These are phyloP conservation scores for Ptychoptera contaminata DNA, from an alignment of 2,888 invertebrate genomes.

Conservation along the genomic window DNA sequence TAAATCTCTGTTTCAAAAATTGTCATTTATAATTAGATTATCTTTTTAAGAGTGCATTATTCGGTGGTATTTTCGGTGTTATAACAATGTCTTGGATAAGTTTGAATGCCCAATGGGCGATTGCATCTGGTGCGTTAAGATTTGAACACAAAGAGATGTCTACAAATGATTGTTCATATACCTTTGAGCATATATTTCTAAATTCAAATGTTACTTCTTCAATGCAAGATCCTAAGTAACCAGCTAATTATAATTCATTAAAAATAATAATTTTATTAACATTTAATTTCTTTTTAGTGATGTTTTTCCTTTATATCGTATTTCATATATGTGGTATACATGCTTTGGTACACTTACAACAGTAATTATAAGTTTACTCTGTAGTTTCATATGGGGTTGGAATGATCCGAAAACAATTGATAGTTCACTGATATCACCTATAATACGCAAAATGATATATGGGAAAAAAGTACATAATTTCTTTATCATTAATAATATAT, in stretches of 20 bases:
- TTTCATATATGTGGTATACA: slow-evolving; percentile 72
- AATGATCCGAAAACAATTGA: slow-evolving; percentile 40
- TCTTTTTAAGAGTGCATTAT: slow-evolving; percentile 39
- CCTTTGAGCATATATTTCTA: slow-evolving; percentile 28
- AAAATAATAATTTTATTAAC: background rate
- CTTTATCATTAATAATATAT: no score
- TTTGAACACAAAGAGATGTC: slow-evolving; percentile 51
- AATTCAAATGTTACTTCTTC: slow-evolving; percentile 12
- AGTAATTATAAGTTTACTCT: slow-evolving; percentile 30
- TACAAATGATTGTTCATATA: slow-evolving; percentile 45
- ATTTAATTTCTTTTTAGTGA: slow-evolving; percentile 15
- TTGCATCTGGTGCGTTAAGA: slow-evolving; percentile 41
- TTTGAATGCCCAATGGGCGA: slow-evolving; percentile 44
- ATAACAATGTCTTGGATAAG: slow-evolving; percentile 43
- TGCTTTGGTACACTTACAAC: slow-evolving; percentile 40
- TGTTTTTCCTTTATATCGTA: slow-evolving; percentile 39
- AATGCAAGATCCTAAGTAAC: slow-evolving; percentile 15
- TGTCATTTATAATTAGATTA: no score
- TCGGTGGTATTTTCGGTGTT: slow-evolving; percentile 41
- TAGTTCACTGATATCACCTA: slow-evolving; percentile 47
- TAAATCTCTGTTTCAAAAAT: slow-evolving; percentile 1
- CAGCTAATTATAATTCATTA: background rate
- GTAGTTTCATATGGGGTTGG: slow-evolving; percentile 25
- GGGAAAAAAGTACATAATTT: background rate
- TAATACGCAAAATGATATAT: slow-evolving; percentile 31